A percentile compares a stretch with the other conserved stretches of the same genome.
phyloP scores from a whole-genome alignment of 2,113 vertebrate genomes.

The Azemiops feae region DNA sequence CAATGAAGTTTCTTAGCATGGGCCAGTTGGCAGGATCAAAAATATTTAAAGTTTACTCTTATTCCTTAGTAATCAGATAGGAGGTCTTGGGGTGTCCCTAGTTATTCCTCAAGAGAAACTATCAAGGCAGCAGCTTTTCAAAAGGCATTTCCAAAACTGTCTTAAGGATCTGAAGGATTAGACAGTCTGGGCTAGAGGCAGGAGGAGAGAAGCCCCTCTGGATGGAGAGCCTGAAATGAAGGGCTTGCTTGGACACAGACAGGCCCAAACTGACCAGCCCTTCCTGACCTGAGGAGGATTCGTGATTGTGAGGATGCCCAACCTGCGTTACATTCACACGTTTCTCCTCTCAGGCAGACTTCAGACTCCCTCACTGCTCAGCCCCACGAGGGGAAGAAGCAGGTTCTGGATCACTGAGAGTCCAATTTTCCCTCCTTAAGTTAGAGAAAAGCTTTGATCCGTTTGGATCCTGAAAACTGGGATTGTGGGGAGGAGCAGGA shows the following conservation, averaged over 20 bases:
- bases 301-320: too few relatives aligned
- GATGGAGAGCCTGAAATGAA: neutral
- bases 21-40: too few relatives aligned
- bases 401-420: neutral
- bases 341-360: too few relatives aligned
- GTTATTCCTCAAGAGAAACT: neutral
- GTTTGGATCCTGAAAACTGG: neutral
- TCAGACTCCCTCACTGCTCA: neutral
- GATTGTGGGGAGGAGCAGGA: too few relatives aligned
- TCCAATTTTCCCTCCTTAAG: neutral
- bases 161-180: fast-evolving
- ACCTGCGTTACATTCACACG: neutral
- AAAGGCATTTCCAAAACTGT: too few relatives aligned
- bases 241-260: neutral
- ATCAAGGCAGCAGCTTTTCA: too few relatives aligned
- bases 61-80: neutral
- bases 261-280: too few relatives aligned
- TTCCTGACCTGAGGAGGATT: neutral
- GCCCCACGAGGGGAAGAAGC: neutral
- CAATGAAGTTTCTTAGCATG: neutral
- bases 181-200: neutral
- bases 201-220: neutral
- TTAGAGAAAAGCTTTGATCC: neutral
- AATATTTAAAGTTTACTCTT: too few relatives aligned
- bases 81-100: too few relatives aligned